phyloP scores from a whole-genome alignment of 2,797 vertebrate genomes.

The Etheostoma nigrum region DNA sequence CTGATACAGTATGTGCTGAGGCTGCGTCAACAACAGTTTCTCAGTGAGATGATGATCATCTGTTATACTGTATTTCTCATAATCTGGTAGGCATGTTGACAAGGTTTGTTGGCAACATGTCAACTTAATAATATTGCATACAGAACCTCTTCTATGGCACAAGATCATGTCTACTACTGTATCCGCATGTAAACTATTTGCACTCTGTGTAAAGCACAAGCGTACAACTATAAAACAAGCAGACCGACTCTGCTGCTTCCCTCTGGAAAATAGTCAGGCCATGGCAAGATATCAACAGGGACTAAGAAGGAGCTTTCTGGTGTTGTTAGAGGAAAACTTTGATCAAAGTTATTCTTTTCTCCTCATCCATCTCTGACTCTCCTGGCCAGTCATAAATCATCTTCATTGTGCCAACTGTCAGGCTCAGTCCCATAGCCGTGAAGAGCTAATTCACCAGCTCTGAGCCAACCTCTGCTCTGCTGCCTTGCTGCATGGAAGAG shows the following conservation, averaged over 20 bases:
- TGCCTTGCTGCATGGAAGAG: conserved; percentile 48
- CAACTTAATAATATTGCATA: neutral
- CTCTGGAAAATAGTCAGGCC: conserved; percentile 59
- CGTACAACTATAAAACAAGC: conserved; percentile 31
- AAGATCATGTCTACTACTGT: neutral
- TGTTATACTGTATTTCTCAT: conserved; percentile 1
- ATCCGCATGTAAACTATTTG: conserved; percentile 24
- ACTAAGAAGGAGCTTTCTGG: conserved; percentile 65
- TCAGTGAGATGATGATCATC: conserved; percentile 1
- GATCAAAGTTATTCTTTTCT: conserved; percentile 80
- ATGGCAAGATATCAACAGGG: conserved; percentile 67
- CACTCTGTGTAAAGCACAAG: conserved; percentile 18
- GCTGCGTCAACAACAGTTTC: neutral
- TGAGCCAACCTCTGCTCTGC: conserved; percentile 62
- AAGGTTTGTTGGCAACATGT: conserved; percentile 1
- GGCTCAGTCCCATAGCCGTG: conserved; percentile 75
- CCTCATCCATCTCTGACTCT: conserved; percentile 86
- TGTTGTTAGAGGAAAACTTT: conserved; percentile 81
- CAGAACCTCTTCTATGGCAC: neutral
- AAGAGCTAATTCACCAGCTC: conserved; percentile 77
- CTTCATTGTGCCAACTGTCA: conserved; percentile 83
- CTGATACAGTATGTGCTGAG: neutral
- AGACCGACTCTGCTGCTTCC: conserved; percentile 41
- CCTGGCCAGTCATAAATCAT: conserved; percentile 83
- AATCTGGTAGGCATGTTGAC: neutral